Conservation (phyloP, 2,113 vertebrate genomes). For the Ondatra zibethicus region DNA sequence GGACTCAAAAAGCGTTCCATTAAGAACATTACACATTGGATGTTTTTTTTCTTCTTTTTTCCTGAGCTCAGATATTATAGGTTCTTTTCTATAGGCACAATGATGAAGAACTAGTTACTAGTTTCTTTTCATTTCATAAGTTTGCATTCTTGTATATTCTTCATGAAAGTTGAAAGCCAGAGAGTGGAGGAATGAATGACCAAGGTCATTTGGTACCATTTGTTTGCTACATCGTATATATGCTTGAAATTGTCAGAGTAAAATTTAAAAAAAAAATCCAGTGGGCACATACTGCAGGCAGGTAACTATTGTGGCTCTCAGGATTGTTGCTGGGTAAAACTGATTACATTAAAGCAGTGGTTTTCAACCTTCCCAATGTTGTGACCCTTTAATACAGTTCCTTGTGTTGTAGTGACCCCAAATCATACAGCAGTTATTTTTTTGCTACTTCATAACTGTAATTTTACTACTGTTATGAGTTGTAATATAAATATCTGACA, state of each 20-base stretch:
- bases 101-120: neutral
- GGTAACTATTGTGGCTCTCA: neutral
- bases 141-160: neutral
- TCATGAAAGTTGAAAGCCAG: neutral
- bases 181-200: neutral
- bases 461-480: too few relatives aligned
- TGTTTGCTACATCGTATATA: neutral
- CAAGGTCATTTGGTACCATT: neutral
- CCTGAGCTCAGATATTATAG: neutral
- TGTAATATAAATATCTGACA: neutral
- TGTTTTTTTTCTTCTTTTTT: neutral
- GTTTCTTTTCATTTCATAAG: neutral
- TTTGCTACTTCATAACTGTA: neutral
- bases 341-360: neutral
- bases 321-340: neutral
- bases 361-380: neutral
- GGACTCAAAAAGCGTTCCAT: neutral
- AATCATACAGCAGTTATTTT: neutral
- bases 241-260: conserved; percentile 51
- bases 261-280: neutral
- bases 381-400: neutral
- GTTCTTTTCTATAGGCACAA: neutral
- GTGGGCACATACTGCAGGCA: neutral
- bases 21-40: neutral
- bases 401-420: neutral